Evolutionary conservation across 2,888 invertebrate genomes (phyloP), one percentile per base, ranked within the genome.

Genomic region (Conomelus anceps): DNA sequence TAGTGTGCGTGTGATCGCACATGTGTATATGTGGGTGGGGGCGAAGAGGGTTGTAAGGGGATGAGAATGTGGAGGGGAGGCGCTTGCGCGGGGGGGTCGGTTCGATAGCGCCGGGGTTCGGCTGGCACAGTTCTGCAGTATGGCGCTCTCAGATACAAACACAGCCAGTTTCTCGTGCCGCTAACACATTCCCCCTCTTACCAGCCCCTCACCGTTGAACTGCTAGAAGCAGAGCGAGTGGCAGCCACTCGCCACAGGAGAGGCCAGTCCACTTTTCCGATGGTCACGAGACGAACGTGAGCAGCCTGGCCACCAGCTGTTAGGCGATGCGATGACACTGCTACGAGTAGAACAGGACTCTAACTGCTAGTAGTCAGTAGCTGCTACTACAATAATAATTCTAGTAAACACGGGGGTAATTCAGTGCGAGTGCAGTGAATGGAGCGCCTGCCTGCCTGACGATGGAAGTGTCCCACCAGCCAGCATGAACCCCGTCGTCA

Each of bases 401-500:
- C 13, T 34, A 34, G 34, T 4, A 34, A 13, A 4, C 7, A 13
- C 34, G 4, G 17, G 34, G 13, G n/a, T 63, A n/a, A n/a, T 20
- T n/a, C n/a, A 63, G 63, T 63, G 63, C 63, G 63, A 20, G 63
- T 63, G 63, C 3, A 11, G 13, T 63, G 63, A 85, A 85, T 85
- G 24, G 85, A 85, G 23, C n/a, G 86, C 22, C 86, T 86, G 86
- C 26, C 86, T 24, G 23, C 86, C 86, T 86, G 86, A 86, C 86
- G 3, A 86, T 86, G 86, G 86, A 86, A 13, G 22, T 22, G n/a
- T 86, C 22, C 23, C 24, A 3, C 6, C 86, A 86, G 22, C 29
- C 90, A 90, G 88, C 89, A 90, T 90, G 90, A 90, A 89, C 87
- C 41, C 90, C 26, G 88, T 86, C 89, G 85, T 85, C n/a, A 85